Evolutionary conservation across 2,113 vertebrate species (phyloP).

Genomic region (Macaca mulatta): DNA sequence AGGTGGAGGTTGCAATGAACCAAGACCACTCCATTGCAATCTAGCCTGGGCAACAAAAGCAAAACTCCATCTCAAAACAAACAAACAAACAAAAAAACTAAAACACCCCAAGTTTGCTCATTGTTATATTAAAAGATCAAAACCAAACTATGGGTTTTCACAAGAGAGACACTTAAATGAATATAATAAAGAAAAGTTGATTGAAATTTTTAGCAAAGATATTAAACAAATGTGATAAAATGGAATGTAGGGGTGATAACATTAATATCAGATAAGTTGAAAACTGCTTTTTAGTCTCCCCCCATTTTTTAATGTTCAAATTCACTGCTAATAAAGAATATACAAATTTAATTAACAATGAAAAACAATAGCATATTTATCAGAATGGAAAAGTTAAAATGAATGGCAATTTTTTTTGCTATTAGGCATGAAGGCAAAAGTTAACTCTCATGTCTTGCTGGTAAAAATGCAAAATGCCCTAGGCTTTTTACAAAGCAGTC

Average conservation of each 20-base stretch:
- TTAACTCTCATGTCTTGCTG: background rate
- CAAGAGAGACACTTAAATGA: background rate
- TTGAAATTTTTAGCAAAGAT: background rate
- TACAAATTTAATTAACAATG: background rate
- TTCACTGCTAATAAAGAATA: background rate
- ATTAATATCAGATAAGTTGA: background rate
- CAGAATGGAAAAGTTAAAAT: background rate
- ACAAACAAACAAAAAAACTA: too few species aligned
- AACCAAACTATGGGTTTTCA: background rate
- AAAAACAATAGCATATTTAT: background rate
- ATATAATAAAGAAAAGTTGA: background rate
- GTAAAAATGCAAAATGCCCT: background rate
- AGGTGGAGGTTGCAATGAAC: too few species aligned
- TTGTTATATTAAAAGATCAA: background rate
- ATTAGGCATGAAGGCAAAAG: background rate
- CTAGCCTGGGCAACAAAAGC: too few species aligned
- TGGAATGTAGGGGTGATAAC: background rate
- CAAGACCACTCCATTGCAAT: too few species aligned
- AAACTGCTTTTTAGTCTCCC: background rate
- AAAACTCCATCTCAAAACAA: too few species aligned
- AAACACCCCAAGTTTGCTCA: background rate
- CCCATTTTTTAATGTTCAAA: background rate
- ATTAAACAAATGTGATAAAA: background rate
- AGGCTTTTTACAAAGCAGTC: background rate
- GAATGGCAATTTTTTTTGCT: background rate